Evolutionary conservation across 2,113 vertebrate genomes (phyloP).

Genomic region (Dromaius novaehollandiae): DNA sequence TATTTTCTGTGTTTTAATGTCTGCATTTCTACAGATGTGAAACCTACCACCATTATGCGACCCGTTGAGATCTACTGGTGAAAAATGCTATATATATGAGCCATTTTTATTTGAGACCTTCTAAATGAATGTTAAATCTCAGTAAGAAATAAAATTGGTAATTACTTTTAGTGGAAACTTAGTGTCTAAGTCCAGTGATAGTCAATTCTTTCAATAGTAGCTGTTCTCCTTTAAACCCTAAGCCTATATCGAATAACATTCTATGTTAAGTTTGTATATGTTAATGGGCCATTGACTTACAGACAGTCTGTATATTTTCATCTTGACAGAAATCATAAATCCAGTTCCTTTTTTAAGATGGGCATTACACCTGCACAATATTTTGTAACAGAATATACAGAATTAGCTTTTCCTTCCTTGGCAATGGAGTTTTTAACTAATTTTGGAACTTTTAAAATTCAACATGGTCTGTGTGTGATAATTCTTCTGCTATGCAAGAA

Average conservation of each 20-base stretch:
- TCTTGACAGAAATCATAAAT: neutral
- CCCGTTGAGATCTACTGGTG: neutral
- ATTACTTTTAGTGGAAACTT: neutral
- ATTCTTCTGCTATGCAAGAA: neutral
- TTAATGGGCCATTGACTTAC: neutral
- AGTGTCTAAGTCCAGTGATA: neutral
- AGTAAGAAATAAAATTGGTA: neutral
- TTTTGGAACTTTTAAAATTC: neutral
- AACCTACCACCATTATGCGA: neutral
- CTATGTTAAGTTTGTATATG: neutral
- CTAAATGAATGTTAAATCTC: neutral
- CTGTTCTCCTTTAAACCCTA: neutral
- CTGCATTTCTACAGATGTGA: neutral
- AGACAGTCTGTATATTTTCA: neutral
- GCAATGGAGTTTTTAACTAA: neutral
- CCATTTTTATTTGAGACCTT: neutral
- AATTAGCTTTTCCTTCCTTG: neutral
- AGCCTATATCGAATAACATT: neutral
- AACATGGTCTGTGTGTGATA: neutral
- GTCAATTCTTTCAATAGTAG: neutral
- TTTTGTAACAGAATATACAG: neutral
- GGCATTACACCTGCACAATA: neutral
- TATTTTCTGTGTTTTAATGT: neutral
- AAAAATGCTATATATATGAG: neutral
- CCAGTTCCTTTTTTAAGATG: neutral